A percentile compares a stretch with the other conserved stretches of the same genome.
phyloP scores from a whole-genome alignment of 1,140 invertebrate species.

The Bombus ignitus region DNA sequence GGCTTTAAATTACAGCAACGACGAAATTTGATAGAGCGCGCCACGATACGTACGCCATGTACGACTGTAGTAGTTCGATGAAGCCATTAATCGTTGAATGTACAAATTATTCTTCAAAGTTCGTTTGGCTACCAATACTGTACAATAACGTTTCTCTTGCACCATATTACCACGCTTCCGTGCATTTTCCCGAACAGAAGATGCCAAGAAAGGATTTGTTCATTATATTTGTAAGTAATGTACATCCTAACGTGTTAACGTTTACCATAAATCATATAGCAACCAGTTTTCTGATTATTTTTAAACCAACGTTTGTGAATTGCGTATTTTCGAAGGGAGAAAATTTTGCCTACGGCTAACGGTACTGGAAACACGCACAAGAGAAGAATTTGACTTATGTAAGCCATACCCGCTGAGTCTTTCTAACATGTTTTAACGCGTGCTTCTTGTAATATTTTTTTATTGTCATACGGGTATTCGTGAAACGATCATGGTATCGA shows the following conservation, averaged over 20 bases:
- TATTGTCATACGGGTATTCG: background rate
- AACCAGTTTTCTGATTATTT: background rate
- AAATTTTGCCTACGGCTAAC: background rate
- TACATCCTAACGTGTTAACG: background rate
- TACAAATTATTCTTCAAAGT: constrained; percentile 68
- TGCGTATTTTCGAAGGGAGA: no score
- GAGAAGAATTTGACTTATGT: background rate
- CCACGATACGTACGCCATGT: background rate
- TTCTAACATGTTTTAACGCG: background rate
- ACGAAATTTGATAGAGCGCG: constrained; percentile 11
- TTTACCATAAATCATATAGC: background rate
- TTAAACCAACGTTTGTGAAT: background rate
- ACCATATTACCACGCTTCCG: constrained; percentile 14
- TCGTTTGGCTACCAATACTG: constrained; percentile 51
- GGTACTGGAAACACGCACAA: no score
- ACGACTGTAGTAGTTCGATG: constrained; percentile 53
- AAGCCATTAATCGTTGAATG: constrained; percentile 64
- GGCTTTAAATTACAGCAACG: constrained; percentile 5
- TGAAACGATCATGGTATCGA: background rate
- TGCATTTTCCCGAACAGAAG: background rate
- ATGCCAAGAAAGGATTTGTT: background rate
- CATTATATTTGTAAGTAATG: background rate
- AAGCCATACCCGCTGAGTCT: background rate
- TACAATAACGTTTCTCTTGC: constrained; percentile 40
- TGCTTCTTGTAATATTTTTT: background rate